phyloP scores from a whole-genome alignment of 2,113 vertebrate genomes.

The Malurus alboscapulatus region DNA sequence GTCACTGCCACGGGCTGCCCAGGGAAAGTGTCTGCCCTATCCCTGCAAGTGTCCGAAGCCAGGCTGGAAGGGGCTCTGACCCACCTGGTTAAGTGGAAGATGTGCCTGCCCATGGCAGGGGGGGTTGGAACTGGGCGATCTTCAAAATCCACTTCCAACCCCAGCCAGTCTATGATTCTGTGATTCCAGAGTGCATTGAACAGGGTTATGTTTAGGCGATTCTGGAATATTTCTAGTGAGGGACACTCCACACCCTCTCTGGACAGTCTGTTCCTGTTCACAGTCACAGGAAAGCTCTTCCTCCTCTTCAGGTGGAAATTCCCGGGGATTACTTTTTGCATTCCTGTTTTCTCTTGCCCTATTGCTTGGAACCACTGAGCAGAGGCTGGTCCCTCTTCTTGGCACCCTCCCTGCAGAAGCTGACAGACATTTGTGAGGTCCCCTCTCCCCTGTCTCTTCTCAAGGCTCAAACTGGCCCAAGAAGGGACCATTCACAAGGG shows the following conservation, averaged over 20 bases:
- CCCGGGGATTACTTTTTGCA: too few species aligned
- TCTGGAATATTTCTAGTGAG: neutral
- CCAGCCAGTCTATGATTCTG: too few species aligned
- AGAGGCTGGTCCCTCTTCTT: neutral
- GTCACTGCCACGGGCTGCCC: accelerated
- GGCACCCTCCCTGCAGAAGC: neutral
- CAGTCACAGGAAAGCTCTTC: accelerated
- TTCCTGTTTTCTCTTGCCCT: neutral
- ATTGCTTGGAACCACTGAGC: too few species aligned
- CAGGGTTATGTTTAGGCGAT: neutral
- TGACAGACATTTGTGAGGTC: neutral
- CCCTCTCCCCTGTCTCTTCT: neutral
- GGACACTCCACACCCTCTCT: too few species aligned
- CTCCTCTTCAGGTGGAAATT: neutral
- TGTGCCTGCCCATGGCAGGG: too few species aligned
- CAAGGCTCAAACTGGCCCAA: too few species aligned
- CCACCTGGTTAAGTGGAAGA: neutral
- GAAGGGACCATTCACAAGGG: neutral
- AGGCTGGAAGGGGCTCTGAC: neutral
- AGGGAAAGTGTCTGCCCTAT: neutral
- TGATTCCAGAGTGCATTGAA: neutral
- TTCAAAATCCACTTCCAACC: neutral
- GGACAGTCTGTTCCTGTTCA: neutral
- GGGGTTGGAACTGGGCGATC: neutral
- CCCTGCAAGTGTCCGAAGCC: neutral